Percentiles rank a stretch among this genome's conserved stretches.
phyloP scores from a whole-genome alignment of 1,140 invertebrate genomes.

The Neodiprion lecontei region DNA sequence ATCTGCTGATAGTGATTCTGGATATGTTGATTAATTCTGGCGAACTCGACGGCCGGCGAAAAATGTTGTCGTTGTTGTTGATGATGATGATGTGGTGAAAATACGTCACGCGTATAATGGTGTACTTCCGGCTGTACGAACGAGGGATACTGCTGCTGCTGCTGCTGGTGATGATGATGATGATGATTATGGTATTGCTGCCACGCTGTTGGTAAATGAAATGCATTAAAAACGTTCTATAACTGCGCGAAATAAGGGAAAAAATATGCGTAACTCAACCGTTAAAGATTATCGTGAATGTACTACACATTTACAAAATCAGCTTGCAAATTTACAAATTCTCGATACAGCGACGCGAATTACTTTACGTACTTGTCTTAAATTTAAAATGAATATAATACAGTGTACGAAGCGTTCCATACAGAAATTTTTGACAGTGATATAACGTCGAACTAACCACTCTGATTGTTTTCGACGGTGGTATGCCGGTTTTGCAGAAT shows the following conservation, averaged over 20 bases:
- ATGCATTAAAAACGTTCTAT: constrained; percentile 33
- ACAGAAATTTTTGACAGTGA: too few relatives aligned
- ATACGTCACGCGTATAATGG: constrained; percentile 23
- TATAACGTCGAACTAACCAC: too few relatives aligned
- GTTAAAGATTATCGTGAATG: too few relatives aligned
- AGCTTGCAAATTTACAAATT: too few relatives aligned
- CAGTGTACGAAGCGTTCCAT: too few relatives aligned
- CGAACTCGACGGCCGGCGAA: constrained; percentile 23
- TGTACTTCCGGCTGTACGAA: constrained; percentile 33
- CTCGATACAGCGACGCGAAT: too few relatives aligned
- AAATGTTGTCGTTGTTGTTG: constrained; percentile 24
- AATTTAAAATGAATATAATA: too few relatives aligned
- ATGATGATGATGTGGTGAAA: constrained; percentile 3
- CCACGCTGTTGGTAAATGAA: constrained; percentile 27
- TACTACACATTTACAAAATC: too few relatives aligned
- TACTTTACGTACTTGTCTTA: too few relatives aligned
- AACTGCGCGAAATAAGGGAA: constrained; percentile 19
- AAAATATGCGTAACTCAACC: constrained; percentile 13
- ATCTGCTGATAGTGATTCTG: constrained; percentile 17
- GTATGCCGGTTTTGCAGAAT: constrained; percentile 11
- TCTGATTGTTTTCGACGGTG: too few relatives aligned
- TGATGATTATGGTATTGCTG: constrained; percentile 8
- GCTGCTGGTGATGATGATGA: constrained; percentile 25
- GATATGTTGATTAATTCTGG: constrained; percentile 26
- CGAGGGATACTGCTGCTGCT: constrained; percentile 20